These are phyloP conservation scores for Trissonchulus sp. DNA, from an alignment of 2,888 invertebrate species.

Conservation along the genomic window DNA sequence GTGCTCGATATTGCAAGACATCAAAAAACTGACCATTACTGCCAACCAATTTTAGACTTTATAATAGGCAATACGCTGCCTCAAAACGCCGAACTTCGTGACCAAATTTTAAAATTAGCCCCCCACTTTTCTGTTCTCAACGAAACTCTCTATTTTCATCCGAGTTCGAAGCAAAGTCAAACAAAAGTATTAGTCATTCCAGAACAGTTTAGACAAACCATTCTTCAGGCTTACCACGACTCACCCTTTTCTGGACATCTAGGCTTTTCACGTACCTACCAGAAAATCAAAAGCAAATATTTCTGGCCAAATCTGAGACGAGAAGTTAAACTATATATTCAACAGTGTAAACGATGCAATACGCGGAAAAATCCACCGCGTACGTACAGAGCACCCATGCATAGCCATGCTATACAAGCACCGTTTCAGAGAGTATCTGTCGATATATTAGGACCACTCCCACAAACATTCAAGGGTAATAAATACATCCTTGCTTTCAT, in stretches of 20 bases:
- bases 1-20: neutral
- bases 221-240: neutral
- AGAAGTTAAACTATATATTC: constrained; percentile 30
- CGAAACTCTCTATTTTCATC: too few species aligned
- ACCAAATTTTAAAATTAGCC: neutral
- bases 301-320: constrained; percentile 36
- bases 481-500: constrained; percentile 38
- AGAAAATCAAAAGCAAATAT: constrained; percentile 32
- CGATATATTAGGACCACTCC: constrained; percentile 41
- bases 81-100: too few species aligned
- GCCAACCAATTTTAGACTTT: too few species aligned
- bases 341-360: constrained; percentile 34
- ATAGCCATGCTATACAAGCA: constrained; percentile 29
- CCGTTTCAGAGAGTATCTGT: constrained; percentile 40
- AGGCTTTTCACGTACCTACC: constrained; percentile 35
- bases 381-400: constrained; percentile 29
- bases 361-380: constrained; percentile 28
- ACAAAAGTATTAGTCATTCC: neutral
- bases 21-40: neutral
- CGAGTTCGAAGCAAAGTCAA: too few species aligned
- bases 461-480: constrained; percentile 32
- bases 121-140: too few species aligned
- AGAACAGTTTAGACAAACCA: neutral
- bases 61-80: too few species aligned
- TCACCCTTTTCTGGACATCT: constrained; percentile 36